Base-by-base conservation (phyloP, 1,140 invertebrate species). In the Drosophila watanabei region DNA sequence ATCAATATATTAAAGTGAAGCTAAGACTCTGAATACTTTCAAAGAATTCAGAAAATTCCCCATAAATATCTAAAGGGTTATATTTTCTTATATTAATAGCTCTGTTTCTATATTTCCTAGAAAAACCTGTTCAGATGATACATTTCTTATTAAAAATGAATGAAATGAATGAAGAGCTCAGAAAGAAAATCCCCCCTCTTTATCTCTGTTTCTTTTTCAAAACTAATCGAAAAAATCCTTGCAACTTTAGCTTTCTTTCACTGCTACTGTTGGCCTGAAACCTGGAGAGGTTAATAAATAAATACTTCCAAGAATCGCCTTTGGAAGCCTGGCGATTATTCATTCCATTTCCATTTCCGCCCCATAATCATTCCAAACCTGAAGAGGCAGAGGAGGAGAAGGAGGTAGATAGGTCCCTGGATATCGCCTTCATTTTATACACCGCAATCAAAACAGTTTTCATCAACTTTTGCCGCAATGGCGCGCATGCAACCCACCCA, bases 401-500 rank as follows among this genome's bases (percentile, higher is more conserved):
- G 13, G 5, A 6, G 10, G 45, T 20, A 11, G 43, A 45, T 10
- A 4, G 11, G 6, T 13, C 33, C 32, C 52, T 5, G 14, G 32
- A 20, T 35, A 41, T 49, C 37, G 45, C 66, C 66, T 73, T 52
- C 46, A 61, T 68, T 78, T 79, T 82, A 60, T 65, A 59, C 54
- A n/a, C 73, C 56, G 69, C 80, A 73, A 82, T 82, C 65, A 71
- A 63, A 77, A 72, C 79, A 60, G 75, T 82, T 82, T 72, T 79
- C 80, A 83, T 79, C 80, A 79, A 79, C 60, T 65, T 70, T 80
- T 79, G 68, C 75, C 65, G 70, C 80, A 83, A 66, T 59, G 80
- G 68, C 80, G 35, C 56, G 46, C 68, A 80, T 62, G 63, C 63
- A 66, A 59, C 35, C 35, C 49, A 35, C 18, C 49, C 33, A 52